A percentile compares a stretch with the other conserved stretches of the same genome.
Conservation (phyloP, 2,113 vertebrate genomes). For the Mirounga angustirostris region DNA sequence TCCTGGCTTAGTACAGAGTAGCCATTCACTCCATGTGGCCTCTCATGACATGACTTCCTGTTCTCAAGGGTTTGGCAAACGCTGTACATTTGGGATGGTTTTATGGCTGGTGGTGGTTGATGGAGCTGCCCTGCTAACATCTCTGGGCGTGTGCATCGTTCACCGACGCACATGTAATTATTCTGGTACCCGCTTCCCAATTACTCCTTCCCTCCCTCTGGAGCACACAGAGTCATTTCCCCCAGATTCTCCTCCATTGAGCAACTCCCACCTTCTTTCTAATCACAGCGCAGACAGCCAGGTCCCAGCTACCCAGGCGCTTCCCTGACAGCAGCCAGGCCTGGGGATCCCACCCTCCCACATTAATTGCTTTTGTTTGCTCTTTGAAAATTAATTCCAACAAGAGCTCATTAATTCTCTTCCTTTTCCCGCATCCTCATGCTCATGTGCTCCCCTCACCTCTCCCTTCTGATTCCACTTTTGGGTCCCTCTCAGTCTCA, state of each 20-base stretch:
- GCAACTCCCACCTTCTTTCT: not conserved
- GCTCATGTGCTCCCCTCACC: not conserved
- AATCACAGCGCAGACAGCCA: not conserved
- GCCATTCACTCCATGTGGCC: fast-evolving
- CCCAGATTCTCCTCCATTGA: not conserved
- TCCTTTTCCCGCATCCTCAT: not conserved
- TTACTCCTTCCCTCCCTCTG: not conserved
- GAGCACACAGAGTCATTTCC: not conserved
- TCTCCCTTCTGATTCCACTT: not conserved
- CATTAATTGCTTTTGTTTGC: slow-evolving; percentile 40
- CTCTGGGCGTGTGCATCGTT: not conserved
- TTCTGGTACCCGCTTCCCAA: not conserved
- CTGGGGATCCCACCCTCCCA: not conserved
- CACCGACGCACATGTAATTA: not conserved
- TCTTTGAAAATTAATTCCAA: slow-evolving; percentile 60
- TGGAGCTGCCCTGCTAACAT: fast-evolving
- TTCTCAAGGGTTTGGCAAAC: not conserved
- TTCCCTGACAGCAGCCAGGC: not conserved
- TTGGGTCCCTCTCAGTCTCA: not conserved
- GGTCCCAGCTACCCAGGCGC: not conserved
- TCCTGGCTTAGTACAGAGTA: fast-evolving
- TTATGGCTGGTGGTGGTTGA: not conserved
- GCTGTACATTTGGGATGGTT: not conserved
- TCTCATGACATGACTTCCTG: not conserved
- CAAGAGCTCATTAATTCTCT: not conserved